A percentile compares a stretch with the other conserved stretches of the same genome.
These are phyloP conservation scores for Chrysina gloriosa DNA, from an alignment of 2,888 invertebrate species.

Conservation along the genomic window DNA sequence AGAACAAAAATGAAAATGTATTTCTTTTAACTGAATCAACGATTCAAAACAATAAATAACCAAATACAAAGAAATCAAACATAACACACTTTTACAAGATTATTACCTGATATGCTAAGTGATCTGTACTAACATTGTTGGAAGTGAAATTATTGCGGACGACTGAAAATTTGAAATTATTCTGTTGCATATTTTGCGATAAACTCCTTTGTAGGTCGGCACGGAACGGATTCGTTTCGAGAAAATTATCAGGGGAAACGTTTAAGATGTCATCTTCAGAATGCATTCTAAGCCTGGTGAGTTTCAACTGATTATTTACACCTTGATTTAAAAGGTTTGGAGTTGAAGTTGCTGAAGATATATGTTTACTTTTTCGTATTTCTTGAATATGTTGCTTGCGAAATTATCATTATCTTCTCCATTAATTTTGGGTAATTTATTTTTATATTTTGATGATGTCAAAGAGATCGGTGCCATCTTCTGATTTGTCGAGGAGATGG, in stretches of 20 bases:
- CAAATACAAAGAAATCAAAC: not conserved
- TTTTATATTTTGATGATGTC: not conserved
- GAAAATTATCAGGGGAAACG: slow-evolving; percentile 24
- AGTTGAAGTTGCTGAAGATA: slow-evolving; percentile 20
- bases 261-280: slow-evolving; percentile 33
- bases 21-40: not conserved
- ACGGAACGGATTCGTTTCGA: slow-evolving; percentile 35
- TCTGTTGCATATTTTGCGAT: slow-evolving; percentile 3
- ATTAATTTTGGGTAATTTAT: not conserved
- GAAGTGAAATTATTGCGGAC: slow-evolving; percentile 1
- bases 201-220: slow-evolving; percentile 24
- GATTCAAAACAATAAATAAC: not conserved
- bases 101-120: slow-evolving; percentile 19
- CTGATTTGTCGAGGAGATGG: not conserved
- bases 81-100: not conserved
- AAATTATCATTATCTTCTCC: slow-evolving; percentile 18
- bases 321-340: slow-evolving; percentile 26
- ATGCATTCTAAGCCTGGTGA: not conserved
- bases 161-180: not conserved
- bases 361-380: slow-evolving; percentile 35
- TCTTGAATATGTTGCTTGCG: slow-evolving; percentile 38
- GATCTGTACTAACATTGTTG: not conserved
- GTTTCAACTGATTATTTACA: not conserved
- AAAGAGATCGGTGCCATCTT: too few relatives aligned
- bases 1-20: not conserved